A percentile compares a stretch with the other conserved stretches of the same genome.
Evolutionary conservation across 2,888 invertebrate genomes (phyloP).

Genomic region (Antheraea assamensis): DNA sequence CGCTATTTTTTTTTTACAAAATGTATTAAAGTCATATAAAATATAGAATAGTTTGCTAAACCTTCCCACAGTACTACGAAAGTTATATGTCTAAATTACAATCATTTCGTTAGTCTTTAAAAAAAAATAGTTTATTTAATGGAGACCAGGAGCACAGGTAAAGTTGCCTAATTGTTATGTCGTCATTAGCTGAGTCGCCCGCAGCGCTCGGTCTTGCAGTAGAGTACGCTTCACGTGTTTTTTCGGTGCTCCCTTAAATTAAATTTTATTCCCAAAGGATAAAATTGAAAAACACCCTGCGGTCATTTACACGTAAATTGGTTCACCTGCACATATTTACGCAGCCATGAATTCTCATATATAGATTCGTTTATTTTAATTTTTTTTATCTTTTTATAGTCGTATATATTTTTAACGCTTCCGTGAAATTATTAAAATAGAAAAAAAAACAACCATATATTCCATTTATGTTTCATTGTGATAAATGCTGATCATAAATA

Average conservation of each 20-base stretch:
- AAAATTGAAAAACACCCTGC: slow-evolving; percentile 4
- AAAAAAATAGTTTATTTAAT: neutral
- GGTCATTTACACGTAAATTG: slow-evolving; percentile 8
- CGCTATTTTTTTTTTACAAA: no score
- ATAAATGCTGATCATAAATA: no score
- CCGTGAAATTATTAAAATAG: neutral
- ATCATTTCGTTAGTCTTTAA: neutral
- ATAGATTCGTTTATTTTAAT: neutral
- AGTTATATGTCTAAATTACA: no score
- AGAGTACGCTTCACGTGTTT: neutral
- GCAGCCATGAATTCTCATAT: neutral
- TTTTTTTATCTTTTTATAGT: neutral
- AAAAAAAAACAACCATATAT: no score
- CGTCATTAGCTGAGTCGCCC: slow-evolving; percentile 31
- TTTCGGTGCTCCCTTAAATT: slow-evolving; percentile 16
- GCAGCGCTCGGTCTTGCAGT: slow-evolving; percentile 4
- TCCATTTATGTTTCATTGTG: no score
- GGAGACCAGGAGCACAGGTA: neutral
- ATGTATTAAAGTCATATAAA: no score
- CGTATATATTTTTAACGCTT: neutral
- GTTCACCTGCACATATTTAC: slow-evolving; percentile 5
- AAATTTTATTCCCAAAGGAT: slow-evolving; percentile 1
- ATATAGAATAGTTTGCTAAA: no score
- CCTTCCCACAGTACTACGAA: no score
- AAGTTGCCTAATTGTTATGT: slow-evolving; percentile 29